These are phyloP conservation scores for Meteorus colon DNA, from an alignment of 2,888 invertebrate species.

Conservation along the genomic window DNA sequence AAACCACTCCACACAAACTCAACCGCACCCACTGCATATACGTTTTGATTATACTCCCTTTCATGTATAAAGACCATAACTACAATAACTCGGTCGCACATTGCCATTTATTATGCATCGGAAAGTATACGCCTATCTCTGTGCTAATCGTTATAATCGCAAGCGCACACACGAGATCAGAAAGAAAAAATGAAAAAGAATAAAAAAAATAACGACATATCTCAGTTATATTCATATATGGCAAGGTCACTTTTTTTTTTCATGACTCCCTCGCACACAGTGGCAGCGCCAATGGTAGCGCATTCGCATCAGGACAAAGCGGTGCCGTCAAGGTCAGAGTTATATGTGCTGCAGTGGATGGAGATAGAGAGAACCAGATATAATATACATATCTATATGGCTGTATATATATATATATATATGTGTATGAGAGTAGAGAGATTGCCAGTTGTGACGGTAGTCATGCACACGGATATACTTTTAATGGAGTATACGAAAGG, in stretches of 20 bases:
- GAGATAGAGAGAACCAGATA: background rate
- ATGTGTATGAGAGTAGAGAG: slow-evolving; percentile 33
- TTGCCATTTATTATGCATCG: slow-evolving; percentile 52
- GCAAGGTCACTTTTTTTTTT: background rate
- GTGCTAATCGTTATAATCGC: slow-evolving; percentile 48
- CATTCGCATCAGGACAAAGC: slow-evolving; percentile 1
- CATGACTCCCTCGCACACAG: background rate
- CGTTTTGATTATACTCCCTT: slow-evolving; percentile 48
- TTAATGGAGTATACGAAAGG: slow-evolving; percentile 43
- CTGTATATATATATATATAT: background rate
- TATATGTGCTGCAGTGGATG: background rate
- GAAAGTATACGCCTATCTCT: slow-evolving; percentile 31
- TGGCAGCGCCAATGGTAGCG: background rate
- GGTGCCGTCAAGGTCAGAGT: slow-evolving; percentile 12
- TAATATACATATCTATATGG: background rate
- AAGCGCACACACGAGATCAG: slow-evolving; percentile 40
- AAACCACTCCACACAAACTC: background rate
- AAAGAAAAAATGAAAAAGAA: background rate
- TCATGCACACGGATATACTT: slow-evolving; percentile 43
- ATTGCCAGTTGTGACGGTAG: slow-evolving; percentile 41
- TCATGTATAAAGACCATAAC: slow-evolving; percentile 38
- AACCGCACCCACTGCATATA: slow-evolving; percentile 14
- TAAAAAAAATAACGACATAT: background rate
- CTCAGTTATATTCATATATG: background rate
- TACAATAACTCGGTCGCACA: slow-evolving; percentile 14